Evolutionary conservation across 2,888 invertebrate species (phyloP).

Genomic region (Caenorhabditis sp.): DNA sequence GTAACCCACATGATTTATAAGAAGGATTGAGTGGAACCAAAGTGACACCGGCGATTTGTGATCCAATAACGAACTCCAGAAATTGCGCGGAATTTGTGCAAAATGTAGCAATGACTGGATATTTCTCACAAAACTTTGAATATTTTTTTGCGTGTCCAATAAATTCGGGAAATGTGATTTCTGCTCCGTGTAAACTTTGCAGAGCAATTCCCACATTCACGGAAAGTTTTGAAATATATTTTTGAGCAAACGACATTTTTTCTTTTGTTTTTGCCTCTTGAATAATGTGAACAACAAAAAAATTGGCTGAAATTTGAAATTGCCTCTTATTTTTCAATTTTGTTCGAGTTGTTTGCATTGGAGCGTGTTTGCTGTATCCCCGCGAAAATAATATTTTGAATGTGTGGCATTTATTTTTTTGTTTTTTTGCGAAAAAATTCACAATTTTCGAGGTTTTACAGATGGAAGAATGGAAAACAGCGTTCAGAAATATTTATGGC

Average conservation of each 20-base stretch:
- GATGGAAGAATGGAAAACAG: conserved; percentile 48
- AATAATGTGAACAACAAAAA: background rate
- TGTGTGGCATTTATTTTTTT: background rate
- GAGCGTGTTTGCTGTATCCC: background rate
- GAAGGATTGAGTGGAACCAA: conserved; percentile 55
- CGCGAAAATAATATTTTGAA: background rate
- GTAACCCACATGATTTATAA: conserved; percentile 40
- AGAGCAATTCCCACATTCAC: background rate
- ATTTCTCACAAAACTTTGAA: background rate
- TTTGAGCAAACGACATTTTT: background rate
- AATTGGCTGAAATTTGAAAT: background rate
- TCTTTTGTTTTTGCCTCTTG: background rate
- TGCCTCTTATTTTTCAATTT: background rate
- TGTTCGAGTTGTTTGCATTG: background rate
- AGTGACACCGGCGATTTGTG: conserved; percentile 26
- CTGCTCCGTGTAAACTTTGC: background rate
- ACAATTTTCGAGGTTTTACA: no score
- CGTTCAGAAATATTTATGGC: conserved; percentile 55
- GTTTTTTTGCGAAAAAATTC: background rate
- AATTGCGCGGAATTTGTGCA: conserved; percentile 46
- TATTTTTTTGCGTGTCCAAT: background rate
- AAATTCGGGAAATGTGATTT: background rate
- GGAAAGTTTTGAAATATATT: background rate
- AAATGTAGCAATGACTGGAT: conserved; percentile 25
- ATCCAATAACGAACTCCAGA: conserved; percentile 35